A percentile compares a stretch with the other conserved stretches of the same genome.
Evolutionary conservation across 2,113 vertebrate genomes (phyloP).

Genomic region (Coptodon rendalli): DNA sequence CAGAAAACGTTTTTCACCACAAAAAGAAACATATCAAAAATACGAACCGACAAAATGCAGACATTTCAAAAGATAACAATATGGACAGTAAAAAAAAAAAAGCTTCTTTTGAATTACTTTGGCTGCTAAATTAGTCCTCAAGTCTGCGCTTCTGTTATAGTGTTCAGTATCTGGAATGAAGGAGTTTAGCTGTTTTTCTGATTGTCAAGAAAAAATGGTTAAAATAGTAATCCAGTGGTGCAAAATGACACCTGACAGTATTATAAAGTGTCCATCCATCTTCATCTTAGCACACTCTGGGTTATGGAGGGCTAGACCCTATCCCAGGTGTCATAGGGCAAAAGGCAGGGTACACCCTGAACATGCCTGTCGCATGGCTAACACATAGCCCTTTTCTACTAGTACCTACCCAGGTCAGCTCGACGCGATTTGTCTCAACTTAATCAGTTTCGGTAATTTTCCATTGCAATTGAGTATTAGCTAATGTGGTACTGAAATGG

Average conservation of each 20-base stretch:
- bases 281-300: background rate
- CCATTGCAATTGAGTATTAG: background rate
- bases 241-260: background rate
- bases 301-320: background rate
- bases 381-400: background rate
- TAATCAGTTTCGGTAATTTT: background rate
- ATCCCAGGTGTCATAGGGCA: background rate
- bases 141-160: background rate
- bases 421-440: background rate
- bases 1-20: background rate
- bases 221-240: background rate
- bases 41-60: background rate
- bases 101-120: background rate
- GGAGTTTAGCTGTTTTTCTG: background rate
- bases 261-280: background rate
- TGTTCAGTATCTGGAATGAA: background rate
- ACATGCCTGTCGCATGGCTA: background rate
- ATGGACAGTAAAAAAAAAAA: background rate
- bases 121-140: background rate
- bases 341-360: background rate
- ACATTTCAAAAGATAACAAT: background rate
- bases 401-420: background rate
- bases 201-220: background rate
- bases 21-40: background rate
- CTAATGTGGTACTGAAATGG: background rate